Evolutionary conservation across 1,140 invertebrate species (phyloP).

Genomic region (Ectropis grisescens): DNA sequence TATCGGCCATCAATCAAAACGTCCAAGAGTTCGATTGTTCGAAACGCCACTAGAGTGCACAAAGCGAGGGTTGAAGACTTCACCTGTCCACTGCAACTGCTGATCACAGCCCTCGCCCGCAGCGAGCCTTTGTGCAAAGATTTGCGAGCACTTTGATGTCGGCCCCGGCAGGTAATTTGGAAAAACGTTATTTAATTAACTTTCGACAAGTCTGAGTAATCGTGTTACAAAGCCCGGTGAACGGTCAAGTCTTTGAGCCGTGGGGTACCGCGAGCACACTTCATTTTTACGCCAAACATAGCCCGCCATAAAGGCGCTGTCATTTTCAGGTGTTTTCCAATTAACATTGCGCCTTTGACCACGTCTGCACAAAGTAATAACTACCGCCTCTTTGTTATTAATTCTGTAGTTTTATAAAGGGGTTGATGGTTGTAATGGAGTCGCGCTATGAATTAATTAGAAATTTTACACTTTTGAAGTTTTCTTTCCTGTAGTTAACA

Average conservation of each 20-base stretch:
- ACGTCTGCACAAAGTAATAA: slow-evolving; percentile 34
- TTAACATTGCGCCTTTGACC: slow-evolving; percentile 64
- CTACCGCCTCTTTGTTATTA: slow-evolving; percentile 42
- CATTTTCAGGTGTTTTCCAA: slow-evolving; percentile 62
- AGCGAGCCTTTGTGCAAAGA: slow-evolving; percentile 57
- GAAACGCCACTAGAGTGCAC: slow-evolving; percentile 6
- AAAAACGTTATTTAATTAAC: slow-evolving; percentile 70
- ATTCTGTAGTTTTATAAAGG: slow-evolving; percentile 42
- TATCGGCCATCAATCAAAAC: slow-evolving; percentile 40
- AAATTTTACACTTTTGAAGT: no score
- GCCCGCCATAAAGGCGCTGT: slow-evolving; percentile 56
- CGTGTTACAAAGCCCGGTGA: slow-evolving; percentile 60
- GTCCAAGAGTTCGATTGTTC: slow-evolving; percentile 15
- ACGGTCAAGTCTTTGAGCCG: slow-evolving; percentile 58
- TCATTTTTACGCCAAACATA: slow-evolving; percentile 59
- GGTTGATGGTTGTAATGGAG: slow-evolving; percentile 31
- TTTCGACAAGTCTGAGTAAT: slow-evolving; percentile 66
- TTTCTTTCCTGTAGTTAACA: no score
- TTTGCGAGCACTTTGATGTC: slow-evolving; percentile 57
- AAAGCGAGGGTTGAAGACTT: slow-evolving; percentile 39
- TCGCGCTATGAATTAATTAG: slow-evolving; percentile 16
- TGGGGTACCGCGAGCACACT: slow-evolving; percentile 22
- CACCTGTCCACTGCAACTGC: slow-evolving; percentile 42
- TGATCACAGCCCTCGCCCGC: slow-evolving; percentile 34
- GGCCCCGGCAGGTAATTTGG: slow-evolving; percentile 56